Evolutionary conservation across 35 echinoderm and acorn worm species (phyloP).

Genomic region (Eucidaris tribuloides): DNA sequence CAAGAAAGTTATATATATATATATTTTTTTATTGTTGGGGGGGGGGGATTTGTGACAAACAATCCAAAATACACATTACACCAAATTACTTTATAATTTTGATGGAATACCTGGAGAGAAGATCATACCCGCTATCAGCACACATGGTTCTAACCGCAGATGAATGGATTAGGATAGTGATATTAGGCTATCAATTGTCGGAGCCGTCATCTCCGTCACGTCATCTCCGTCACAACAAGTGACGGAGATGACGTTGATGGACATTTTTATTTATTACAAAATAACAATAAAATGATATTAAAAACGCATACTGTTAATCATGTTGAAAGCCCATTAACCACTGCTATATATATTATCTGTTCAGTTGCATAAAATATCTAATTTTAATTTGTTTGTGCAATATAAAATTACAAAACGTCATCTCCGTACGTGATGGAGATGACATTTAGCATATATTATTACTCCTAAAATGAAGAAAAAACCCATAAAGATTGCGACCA

Average conservation of each 20-base stretch:
- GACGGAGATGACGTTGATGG: slow-evolving; percentile 11
- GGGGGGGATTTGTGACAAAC: too few species aligned
- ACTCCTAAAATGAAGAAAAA: background rate
- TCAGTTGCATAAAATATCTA: slow-evolving; percentile 7
- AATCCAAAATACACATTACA: background rate
- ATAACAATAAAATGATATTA: slow-evolving; percentile 17
- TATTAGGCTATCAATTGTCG: background rate
- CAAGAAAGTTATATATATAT: too few species aligned
- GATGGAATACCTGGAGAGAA: background rate
- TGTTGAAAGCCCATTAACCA: background rate
- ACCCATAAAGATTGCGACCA: background rate
- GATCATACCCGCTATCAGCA: slow-evolving; percentile 7
- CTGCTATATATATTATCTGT: background rate
- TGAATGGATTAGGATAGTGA: slow-evolving; percentile 7
- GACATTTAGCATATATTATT: slow-evolving; percentile 11
- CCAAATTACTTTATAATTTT: background rate
- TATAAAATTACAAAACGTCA: background rate
- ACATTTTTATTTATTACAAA: background rate
- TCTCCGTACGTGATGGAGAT: background rate
- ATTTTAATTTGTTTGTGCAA: background rate
- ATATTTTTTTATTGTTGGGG: too few species aligned
- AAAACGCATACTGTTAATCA: slow-evolving; percentile 6
- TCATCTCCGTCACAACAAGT: slow-evolving; percentile 1
- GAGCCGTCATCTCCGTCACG: background rate
- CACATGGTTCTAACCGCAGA: slow-evolving; percentile 1